Evolutionary conservation across 2,797 vertebrate species (phyloP).

Genomic region (Sebastes vulpes): DNA sequence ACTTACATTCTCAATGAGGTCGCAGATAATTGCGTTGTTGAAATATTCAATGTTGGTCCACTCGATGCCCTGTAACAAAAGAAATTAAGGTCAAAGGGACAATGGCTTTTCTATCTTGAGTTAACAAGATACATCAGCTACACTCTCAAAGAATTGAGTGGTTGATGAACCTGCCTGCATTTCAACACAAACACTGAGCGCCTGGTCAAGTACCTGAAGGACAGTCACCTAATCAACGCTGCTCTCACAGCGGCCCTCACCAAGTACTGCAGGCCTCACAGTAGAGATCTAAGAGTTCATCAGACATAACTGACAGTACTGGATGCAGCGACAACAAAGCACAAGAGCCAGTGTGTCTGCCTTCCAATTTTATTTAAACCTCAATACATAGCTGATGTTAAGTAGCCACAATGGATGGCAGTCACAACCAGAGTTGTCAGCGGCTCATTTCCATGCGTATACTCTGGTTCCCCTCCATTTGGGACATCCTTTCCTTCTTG

Average conservation of each 20-base stretch:
- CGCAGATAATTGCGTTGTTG: conserved; percentile 98
- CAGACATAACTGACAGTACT: neutral
- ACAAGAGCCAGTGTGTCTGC: neutral
- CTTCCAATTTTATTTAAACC: neutral
- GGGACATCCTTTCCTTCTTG: neutral
- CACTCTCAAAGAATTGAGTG: neutral
- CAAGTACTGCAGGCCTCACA: neutral
- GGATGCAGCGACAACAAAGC: neutral
- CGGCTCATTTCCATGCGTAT: neutral
- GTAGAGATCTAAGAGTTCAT: neutral
- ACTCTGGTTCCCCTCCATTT: neutral
- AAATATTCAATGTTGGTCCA: conserved; percentile 99
- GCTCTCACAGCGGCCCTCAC: neutral
- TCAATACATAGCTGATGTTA: neutral
- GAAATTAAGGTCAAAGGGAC: conserved; percentile 32
- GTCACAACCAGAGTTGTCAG: neutral
- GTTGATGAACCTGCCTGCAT: neutral
- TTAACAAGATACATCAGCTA: neutral
- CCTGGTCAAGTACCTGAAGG: neutral
- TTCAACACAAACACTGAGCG: conserved; percentile 2
- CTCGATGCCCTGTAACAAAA: conserved; percentile 92
- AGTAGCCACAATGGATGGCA: neutral
- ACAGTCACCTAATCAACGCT: neutral
- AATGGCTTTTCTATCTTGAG: conserved; percentile 9
- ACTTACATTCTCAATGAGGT: conserved; percentile 99